These are phyloP conservation scores for Aphaenogaster ashmeadi DNA, from an alignment of 1,140 invertebrate species.

Conservation along the genomic window DNA sequence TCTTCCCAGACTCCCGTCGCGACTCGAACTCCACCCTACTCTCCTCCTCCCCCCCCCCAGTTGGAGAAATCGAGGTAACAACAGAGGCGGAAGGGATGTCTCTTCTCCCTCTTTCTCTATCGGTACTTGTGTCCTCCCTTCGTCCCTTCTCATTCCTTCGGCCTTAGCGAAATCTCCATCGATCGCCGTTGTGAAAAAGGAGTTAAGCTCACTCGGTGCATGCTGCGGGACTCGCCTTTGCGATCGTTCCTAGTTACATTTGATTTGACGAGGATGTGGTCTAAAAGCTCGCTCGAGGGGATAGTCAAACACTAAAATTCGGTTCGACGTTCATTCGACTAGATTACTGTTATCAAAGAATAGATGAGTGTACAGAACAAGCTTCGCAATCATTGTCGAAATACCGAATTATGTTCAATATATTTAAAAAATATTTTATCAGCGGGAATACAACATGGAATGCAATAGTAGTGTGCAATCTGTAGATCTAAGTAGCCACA, in stretches of 20 bases:
- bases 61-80: constrained; percentile 61
- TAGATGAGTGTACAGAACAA: not conserved
- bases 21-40: constrained; percentile 50
- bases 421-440: not conserved
- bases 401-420: not conserved
- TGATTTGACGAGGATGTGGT: constrained; percentile 38
- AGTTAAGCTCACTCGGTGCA: constrained; percentile 60
- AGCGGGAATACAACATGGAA: not conserved
- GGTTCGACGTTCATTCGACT: not conserved
- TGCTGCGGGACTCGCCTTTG: constrained; percentile 30
- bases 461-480: too few species aligned
- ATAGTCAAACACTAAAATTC: constrained; percentile 47
- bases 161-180: constrained; percentile 61
- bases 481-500: not conserved
- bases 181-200: constrained; percentile 68
- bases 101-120: not conserved
- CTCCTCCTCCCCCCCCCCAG: not conserved
- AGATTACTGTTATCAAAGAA: not conserved
- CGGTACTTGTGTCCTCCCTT: not conserved
- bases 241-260: constrained; percentile 41
- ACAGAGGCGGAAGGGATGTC: constrained; percentile 52
- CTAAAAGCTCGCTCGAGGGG: constrained; percentile 31
- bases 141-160: not conserved
- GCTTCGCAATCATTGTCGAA: not conserved
- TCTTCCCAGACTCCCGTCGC: constrained; percentile 65